Evolutionary conservation across 2,888 invertebrate species (phyloP).

Genomic region (Acrocyrtus sp.): DNA sequence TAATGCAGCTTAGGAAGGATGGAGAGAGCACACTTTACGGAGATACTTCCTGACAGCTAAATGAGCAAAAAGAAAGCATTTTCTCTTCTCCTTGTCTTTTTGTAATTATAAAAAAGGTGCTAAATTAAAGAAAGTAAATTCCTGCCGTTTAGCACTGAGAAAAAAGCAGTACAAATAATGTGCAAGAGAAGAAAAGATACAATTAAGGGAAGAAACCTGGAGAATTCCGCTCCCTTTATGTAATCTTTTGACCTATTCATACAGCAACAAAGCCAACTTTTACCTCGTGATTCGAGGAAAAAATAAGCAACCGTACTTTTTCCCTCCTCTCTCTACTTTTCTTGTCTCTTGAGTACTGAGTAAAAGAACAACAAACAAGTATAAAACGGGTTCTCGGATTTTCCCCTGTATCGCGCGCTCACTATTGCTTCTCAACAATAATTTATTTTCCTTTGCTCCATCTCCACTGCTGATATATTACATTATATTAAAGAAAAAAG

Average conservation of each 20-base stretch:
- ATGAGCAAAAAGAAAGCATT: too few species aligned
- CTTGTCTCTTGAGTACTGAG: conserved; percentile 23
- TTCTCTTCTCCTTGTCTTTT: conserved; percentile 26
- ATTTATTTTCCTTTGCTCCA: conserved; percentile 46
- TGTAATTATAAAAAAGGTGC: conserved; percentile 50
- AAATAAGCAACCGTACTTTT: conserved; percentile 9
- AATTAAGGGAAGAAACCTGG: neutral
- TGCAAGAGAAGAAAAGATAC: neutral
- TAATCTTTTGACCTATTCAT: conserved; percentile 47
- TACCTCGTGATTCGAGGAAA: conserved; percentile 20
- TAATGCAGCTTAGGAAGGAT: too few species aligned
- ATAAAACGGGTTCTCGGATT: conserved; percentile 15
- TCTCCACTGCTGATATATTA: neutral
- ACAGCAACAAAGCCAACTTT: conserved; percentile 17
- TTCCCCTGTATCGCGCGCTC: too few species aligned
- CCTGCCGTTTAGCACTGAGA: neutral
- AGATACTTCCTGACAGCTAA: conserved; percentile 49
- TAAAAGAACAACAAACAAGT: conserved; percentile 26
- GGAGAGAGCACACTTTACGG: too few species aligned
- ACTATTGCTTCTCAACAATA: conserved; percentile 25
- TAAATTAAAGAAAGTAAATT: conserved; percentile 41
- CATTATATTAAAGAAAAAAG: conserved; percentile 32
- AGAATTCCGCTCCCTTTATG: conserved; percentile 1
- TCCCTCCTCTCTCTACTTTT: conserved; percentile 1
- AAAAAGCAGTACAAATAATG: conserved; percentile 10